Conservation (phyloP, 2,113 vertebrate species). For the Pampusana beccarii region DNA sequence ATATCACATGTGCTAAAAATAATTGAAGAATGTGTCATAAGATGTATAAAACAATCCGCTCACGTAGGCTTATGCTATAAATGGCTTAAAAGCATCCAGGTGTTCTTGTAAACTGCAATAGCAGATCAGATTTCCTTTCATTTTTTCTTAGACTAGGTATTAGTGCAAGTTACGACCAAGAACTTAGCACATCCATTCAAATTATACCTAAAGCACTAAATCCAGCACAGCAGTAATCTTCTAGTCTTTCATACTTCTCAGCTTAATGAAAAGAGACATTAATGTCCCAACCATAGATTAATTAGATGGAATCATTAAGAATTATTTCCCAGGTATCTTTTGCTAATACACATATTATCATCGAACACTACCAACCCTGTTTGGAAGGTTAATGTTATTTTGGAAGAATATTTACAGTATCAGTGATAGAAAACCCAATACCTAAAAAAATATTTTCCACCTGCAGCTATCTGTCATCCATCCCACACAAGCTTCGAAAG, state of each 20-base stretch:
- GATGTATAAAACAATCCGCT: not conserved
- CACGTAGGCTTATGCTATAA: not conserved
- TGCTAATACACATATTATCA: conserved; percentile 32
- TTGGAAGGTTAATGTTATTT: conserved; percentile 65
- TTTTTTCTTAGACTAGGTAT: conserved; percentile 21
- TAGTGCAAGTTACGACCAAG: conserved; percentile 8
- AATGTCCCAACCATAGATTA: conserved; percentile 57
- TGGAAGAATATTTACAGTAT: conserved; percentile 41
- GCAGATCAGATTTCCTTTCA: not conserved
- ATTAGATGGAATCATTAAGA: conserved; percentile 51
- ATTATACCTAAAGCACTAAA: conserved; percentile 16
- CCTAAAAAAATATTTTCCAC: conserved; percentile 67
- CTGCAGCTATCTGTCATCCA: conserved; percentile 69
- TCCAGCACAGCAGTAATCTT: conserved; percentile 50
- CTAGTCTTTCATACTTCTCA: conserved; percentile 64
- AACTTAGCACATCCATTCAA: conserved; percentile 39
- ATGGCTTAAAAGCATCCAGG: not conserved
- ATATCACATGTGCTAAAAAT: not conserved
- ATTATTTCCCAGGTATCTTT: conserved; percentile 48
- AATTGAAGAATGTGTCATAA: not conserved
- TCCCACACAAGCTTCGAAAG: conserved; percentile 63
- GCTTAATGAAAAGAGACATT: conserved; percentile 67
- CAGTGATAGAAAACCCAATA: conserved; percentile 43
- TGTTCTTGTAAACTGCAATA: not conserved
- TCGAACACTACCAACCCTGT: not conserved